phyloP scores from a whole-genome alignment of 2,888 invertebrate species.

The Trilocha varians region DNA sequence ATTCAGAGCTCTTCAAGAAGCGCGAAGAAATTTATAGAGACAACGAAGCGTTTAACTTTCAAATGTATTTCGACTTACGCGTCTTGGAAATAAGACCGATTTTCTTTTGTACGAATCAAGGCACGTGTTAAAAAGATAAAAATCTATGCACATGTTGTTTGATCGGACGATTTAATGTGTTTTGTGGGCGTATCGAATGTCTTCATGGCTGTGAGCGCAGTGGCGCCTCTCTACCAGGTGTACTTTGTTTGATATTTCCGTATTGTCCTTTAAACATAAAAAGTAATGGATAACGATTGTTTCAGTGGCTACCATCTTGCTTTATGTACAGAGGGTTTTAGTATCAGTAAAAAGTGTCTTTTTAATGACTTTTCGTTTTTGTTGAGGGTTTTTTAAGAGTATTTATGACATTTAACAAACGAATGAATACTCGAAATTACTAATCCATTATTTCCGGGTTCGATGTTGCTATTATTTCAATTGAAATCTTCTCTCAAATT shows the following conservation, averaged over 20 bases:
- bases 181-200: slow-evolving; percentile 66
- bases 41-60: not conserved
- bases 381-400: no score
- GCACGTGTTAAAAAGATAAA: slow-evolving; percentile 51
- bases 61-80: not conserved
- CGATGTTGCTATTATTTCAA: no score
- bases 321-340: no score
- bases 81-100: not conserved
- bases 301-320: no score
- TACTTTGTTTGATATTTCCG: slow-evolving; percentile 14
- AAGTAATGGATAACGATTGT: slow-evolving; percentile 5
- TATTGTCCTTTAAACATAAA: slow-evolving; percentile 13
- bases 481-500: no score
- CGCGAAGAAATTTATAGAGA: not conserved
- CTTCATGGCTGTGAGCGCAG: slow-evolving; percentile 33
- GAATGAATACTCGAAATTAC: no score
- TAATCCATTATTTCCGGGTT: no score
- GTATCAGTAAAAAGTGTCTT: no score
- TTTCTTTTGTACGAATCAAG: slow-evolving; percentile 12
- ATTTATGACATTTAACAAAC: no score
- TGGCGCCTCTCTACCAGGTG: slow-evolving; percentile 48
- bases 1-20: not conserved
- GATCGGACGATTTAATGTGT: slow-evolving; percentile 60
- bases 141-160: slow-evolving; percentile 60
- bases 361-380: no score